Evolutionary conservation across 2,888 invertebrate species (phyloP), one percentile per base, ranked within the genome.

Genomic region (Acanthosepion lycidas): DNA sequence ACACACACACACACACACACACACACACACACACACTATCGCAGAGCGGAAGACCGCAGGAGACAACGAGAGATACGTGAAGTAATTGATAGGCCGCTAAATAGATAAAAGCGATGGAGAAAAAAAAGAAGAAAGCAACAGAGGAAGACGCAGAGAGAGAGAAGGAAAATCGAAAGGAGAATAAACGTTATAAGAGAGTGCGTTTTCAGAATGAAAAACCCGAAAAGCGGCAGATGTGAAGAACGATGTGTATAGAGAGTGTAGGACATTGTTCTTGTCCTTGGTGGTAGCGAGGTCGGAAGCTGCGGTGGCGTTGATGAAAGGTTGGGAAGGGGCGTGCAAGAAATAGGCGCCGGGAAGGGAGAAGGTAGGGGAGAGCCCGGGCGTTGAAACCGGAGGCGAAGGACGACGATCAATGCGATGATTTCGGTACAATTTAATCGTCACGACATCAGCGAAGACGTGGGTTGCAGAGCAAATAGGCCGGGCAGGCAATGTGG

Each of bases 401-500:
- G n/a, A n/a, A 18, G 78, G 78, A 78, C 78, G 78, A 15, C 78
- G 78, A 78, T 78, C 78, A 78, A n/a, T 78, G 78, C 78, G n/a
- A 78, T 78, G 78, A 78, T 8, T 33, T 78, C 78, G 78, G 78
- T 78, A 78, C 78, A 78, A 78, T 78, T 78, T 78, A 78, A 78
- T 78, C 78, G 78, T 78, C 78, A 78, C 78, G 78, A 78, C 78
- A 78, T 78, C 78, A 15, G n/a, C 78, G n/a, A 78, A 78, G 78
- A 78, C 78, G 78, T 78, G 78, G 78, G 78, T 78, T n/a, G 78
- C 78, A 78, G 78, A 78, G 78, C 78, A 78, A 78, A 78, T 78
- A 78, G 78, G 78, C n/a, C 33, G 78, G n/a, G 78, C 78, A 18
- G n/a, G n/a, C 5, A 15, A 33, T 15, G n/a, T 2, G n/a, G n/a